Evolutionary conservation across 2,113 vertebrate genomes (phyloP).

Genomic region (Probosciger aterrimus): DNA sequence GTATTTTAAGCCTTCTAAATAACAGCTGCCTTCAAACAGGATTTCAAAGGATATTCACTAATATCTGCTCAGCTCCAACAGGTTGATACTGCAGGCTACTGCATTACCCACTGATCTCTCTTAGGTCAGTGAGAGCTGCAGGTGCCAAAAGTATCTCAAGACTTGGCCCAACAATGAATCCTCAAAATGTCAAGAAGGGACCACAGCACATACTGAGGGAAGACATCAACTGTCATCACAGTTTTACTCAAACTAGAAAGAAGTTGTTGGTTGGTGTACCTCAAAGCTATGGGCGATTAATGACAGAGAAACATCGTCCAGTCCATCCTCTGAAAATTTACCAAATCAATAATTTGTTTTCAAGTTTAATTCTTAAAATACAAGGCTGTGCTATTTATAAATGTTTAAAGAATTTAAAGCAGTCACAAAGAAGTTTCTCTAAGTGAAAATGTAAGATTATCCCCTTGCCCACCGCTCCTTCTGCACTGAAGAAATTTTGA

Average conservation of each 20-base stretch:
- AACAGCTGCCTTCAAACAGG: neutral
- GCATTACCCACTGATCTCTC: neutral
- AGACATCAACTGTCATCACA: neutral
- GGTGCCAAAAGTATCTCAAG: neutral
- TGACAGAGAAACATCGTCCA: neutral
- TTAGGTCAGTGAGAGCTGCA: neutral
- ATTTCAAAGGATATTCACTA: neutral
- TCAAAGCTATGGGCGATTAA: neutral
- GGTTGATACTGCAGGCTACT: neutral
- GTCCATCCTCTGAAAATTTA: neutral
- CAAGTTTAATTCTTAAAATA: neutral
- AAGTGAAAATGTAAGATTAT: neutral
- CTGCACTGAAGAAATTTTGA: neutral
- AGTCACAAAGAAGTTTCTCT: neutral
- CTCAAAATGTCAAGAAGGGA: neutral
- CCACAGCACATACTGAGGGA: neutral
- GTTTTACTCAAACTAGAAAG: neutral
- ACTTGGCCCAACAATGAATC: neutral
- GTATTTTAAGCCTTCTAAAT: conserved; percentile 3
- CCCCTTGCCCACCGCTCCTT: neutral
- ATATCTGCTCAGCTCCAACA: neutral
- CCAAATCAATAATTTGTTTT: neutral
- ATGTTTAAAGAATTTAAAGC: neutral
- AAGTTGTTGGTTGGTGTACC: neutral
- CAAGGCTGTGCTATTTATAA: neutral